A percentile compares a stretch with the other conserved stretches of the same genome.
These are phyloP conservation scores for Dinothrombium tinctorium DNA, from an alignment of 1,140 invertebrate species.

Conservation along the genomic window DNA sequence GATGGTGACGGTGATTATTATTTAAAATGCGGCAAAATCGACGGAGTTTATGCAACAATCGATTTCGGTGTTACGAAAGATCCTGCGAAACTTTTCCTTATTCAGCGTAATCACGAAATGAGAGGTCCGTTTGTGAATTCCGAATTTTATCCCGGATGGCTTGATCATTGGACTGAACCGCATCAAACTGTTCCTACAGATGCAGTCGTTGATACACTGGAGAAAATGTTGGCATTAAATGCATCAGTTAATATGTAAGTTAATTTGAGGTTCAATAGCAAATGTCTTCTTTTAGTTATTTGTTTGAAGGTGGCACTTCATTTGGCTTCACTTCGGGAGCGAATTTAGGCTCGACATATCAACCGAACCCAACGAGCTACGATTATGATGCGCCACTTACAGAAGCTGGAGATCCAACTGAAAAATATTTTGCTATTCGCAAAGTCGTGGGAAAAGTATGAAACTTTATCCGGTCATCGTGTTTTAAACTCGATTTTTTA, in stretches of 20 bases:
- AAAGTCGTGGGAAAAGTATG: no score
- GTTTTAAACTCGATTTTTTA: no score
- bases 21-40: conserved; percentile 36
- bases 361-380: conserved; percentile 24
- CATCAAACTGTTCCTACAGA: conserved; percentile 14
- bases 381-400: conserved; percentile 27
- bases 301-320: conserved; percentile 14
- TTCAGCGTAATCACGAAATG: conserved; percentile 25
- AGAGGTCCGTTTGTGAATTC: conserved; percentile 57
- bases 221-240: conserved; percentile 17
- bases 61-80: conserved; percentile 37
- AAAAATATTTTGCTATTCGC: conserved; percentile 24
- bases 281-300: conserved; percentile 20
- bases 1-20: conserved; percentile 6
- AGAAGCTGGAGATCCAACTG: conserved; percentile 25
- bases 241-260: conserved; percentile 20
- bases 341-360: conserved; percentile 1
- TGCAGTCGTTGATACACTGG: conserved; percentile 12
- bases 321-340: conserved; percentile 17
- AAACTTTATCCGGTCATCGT: no score
- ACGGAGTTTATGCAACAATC: conserved; percentile 39
- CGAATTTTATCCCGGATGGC: conserved; percentile 60
- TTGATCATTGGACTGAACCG: conserved; percentile 33
- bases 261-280: background rate
- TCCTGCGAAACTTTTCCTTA: conserved; percentile 4